Percentiles rank a stretch among this genome's conserved stretches.
Evolutionary conservation across 2,888 invertebrate species (phyloP).

Genomic region (Lathronympha strigana): DNA sequence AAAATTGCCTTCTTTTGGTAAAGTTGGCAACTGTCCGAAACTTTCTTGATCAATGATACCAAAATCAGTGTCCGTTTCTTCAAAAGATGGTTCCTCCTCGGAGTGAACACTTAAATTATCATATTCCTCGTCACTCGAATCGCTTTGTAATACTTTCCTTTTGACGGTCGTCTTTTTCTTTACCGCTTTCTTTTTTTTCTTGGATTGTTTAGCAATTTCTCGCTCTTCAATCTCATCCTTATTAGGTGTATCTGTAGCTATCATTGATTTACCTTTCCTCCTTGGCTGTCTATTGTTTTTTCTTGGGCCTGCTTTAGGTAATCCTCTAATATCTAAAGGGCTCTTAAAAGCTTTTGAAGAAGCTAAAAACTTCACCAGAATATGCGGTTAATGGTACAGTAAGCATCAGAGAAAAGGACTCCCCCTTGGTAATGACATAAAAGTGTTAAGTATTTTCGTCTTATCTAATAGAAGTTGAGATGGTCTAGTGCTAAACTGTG

Average conservation of each 20-base stretch:
- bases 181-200: slow-evolving; percentile 40
- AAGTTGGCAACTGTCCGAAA: background rate
- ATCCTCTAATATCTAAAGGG: slow-evolving; percentile 28
- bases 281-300: slow-evolving; percentile 46
- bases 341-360: no score
- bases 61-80: background rate
- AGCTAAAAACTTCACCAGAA: no score
- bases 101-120: background rate
- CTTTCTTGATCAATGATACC: background rate
- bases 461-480: no score
- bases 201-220: background rate
- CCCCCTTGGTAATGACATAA: no score
- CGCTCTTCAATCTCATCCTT: slow-evolving; percentile 42
- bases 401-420: no score
- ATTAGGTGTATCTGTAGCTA: slow-evolving; percentile 52
- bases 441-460: no score
- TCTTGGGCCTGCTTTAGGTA: slow-evolving; percentile 48
- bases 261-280: slow-evolving; percentile 49
- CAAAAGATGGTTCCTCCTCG: background rate
- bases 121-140: background rate
- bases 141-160: background rate
- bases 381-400: no score
- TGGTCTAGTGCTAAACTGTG: no score
- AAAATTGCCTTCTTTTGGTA: background rate
- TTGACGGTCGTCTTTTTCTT: background rate